phyloP scores from a whole-genome alignment of 2,113 vertebrate species.

The Vidua macroura region DNA sequence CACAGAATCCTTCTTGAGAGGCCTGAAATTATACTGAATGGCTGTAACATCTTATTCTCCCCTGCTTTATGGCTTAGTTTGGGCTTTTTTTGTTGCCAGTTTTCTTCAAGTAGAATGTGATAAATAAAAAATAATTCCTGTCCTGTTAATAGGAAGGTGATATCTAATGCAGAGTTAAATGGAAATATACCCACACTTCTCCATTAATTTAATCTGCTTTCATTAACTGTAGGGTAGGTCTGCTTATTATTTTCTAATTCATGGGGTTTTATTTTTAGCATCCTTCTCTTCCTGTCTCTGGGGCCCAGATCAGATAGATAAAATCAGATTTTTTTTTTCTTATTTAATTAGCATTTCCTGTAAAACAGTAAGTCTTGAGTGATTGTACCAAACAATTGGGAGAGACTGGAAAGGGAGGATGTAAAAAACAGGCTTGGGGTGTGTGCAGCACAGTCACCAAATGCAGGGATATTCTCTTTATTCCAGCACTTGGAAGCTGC shows the following conservation, averaged over 20 bases:
- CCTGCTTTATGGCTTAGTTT: not conserved
- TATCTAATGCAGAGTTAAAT: not conserved
- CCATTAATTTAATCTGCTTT: not conserved
- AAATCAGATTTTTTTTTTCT: not conserved
- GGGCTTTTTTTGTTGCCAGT: fast-evolving
- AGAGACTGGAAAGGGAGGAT: not conserved
- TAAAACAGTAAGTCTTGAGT: not conserved
- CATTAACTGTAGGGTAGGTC: not conserved
- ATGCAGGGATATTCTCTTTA: not conserved
- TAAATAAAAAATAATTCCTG: not conserved
- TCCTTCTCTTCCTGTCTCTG: not conserved
- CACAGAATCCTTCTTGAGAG: not conserved
- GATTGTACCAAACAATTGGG: not conserved
- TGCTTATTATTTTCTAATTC: not conserved
- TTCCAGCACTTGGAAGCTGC: not conserved
- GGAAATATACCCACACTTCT: not conserved
- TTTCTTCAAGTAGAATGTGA: not conserved
- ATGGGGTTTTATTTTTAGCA: not conserved
- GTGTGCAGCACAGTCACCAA: not conserved
- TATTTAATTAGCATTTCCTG: not conserved
- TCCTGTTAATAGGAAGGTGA: not conserved
- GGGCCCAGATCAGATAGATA: not conserved
- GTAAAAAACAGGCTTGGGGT: not conserved
- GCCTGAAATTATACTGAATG: not conserved
- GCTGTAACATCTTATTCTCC: not conserved